These are phyloP conservation scores for Drosophila funebris DNA, from an alignment of 1,140 invertebrate species.

Conservation along the genomic window DNA sequence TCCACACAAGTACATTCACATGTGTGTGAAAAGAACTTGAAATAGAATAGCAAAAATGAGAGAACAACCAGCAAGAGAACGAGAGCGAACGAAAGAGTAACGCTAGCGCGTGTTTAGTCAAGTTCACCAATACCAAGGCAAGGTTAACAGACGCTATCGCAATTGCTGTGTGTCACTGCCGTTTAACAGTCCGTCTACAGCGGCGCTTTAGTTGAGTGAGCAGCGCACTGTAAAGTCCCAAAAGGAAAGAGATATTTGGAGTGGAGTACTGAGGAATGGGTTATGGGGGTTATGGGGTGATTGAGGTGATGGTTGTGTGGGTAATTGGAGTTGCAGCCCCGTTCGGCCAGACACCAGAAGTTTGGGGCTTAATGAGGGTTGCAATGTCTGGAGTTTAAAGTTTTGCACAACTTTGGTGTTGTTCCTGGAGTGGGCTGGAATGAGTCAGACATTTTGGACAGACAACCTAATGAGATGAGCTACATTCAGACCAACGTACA, in stretches of 20 bases:
- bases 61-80: slow-evolving; percentile 3
- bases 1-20: slow-evolving; percentile 7
- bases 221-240: slow-evolving; percentile 59
- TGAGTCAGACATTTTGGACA: slow-evolving; percentile 59
- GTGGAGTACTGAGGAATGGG: neutral
- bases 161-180: slow-evolving; percentile 31
- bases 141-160: slow-evolving; percentile 45
- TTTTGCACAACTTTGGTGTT: slow-evolving; percentile 45
- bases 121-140: slow-evolving; percentile 75
- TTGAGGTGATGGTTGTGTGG: neutral
- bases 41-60: slow-evolving; percentile 40
- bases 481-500: neutral
- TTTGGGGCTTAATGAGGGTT: slow-evolving; percentile 73
- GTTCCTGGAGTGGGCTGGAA: slow-evolving; percentile 36
- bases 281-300: slow-evolving; percentile 6
- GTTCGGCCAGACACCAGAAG: slow-evolving; percentile 40
- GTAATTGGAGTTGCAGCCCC: slow-evolving; percentile 47
- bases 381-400: slow-evolving; percentile 75
- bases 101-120: slow-evolving; percentile 55
- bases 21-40: slow-evolving; percentile 62
- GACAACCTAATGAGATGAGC: slow-evolving; percentile 28
- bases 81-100: slow-evolving; percentile 25
- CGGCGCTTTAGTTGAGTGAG: slow-evolving; percentile 66
- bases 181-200: slow-evolving; percentile 50
- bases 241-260: slow-evolving; percentile 6